phyloP scores from a whole-genome alignment of 2,113 vertebrate genomes.

The Blennius ocellaris region DNA sequence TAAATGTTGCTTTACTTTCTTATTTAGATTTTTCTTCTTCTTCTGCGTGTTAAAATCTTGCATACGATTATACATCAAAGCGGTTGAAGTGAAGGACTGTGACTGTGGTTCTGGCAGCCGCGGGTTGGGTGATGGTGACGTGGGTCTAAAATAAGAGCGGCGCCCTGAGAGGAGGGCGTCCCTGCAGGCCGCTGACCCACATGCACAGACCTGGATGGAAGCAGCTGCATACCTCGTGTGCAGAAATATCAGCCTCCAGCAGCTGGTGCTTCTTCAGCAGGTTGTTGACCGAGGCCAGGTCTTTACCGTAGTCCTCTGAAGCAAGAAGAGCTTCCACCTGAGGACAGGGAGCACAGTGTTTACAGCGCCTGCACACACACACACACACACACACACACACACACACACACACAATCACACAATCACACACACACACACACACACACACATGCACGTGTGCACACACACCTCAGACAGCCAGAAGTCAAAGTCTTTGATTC shows the following conservation, averaged over 20 bases:
- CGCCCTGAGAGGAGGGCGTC: neutral
- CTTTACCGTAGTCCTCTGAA: constrained; percentile 98
- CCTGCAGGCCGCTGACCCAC: neutral
- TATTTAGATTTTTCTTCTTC: too few species aligned
- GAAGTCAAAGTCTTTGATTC: constrained; percentile 99
- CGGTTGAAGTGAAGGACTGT: too few species aligned
- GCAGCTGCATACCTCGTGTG: constrained; percentile 90
- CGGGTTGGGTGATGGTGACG: neutral
- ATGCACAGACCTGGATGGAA: neutral
- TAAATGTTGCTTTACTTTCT: too few species aligned
- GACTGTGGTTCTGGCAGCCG: too few species aligned
- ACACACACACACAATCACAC: too few species aligned
- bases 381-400: too few species aligned
- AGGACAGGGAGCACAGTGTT: neutral
- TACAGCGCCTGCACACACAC: too few species aligned
- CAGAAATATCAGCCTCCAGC: constrained; percentile 97
- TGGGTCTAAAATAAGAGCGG: neutral
- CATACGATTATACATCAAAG: too few species aligned
- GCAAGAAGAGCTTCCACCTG: constrained; percentile 98
- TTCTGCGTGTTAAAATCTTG: too few species aligned
- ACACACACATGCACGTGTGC: too few species aligned
- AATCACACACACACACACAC: constrained; percentile 69
- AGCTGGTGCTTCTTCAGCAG: constrained; percentile 98
- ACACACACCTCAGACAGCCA: constrained; percentile 95
- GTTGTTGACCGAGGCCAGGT: constrained; percentile 98